Conservation (phyloP, 2,113 vertebrate genomes). For the Orcinus orca region DNA sequence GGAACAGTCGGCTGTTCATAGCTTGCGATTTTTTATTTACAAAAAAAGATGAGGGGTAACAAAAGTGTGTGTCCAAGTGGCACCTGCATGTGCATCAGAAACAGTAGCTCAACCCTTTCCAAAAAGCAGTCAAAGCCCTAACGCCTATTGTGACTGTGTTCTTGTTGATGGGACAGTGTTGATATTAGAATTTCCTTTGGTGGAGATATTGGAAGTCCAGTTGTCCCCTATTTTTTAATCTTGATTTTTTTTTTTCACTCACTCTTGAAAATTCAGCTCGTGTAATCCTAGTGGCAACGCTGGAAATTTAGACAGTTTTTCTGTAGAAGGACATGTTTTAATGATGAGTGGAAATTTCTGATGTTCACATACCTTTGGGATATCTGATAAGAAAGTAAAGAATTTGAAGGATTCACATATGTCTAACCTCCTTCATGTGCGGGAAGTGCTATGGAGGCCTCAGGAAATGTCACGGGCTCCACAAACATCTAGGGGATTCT, state of each 20-base stretch:
- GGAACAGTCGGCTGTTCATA: neutral
- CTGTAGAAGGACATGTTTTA: neutral
- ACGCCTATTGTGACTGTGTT: neutral
- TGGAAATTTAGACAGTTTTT: neutral
- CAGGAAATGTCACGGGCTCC: neutral
- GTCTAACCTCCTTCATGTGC: neutral
- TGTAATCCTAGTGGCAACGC: neutral
- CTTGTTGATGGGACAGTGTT: neutral
- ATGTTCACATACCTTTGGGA: neutral
- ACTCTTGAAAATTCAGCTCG: neutral
- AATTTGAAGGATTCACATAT: neutral
- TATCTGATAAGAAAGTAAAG: neutral
- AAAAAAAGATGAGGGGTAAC: neutral
- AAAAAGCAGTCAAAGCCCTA: neutral
- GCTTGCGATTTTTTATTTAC: conserved; percentile 1
- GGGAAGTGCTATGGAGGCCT: neutral
- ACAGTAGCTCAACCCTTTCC: neutral
- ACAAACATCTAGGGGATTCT: neutral
- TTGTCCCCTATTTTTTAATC: neutral
- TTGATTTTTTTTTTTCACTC: neutral
- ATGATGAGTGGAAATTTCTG: neutral
- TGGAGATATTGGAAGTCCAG: neutral
- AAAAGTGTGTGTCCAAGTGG: neutral
- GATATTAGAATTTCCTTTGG: neutral
- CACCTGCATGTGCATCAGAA: neutral